phyloP scores from a whole-genome alignment of 2,113 vertebrate species.

The Todiramphus saurophagus region DNA sequence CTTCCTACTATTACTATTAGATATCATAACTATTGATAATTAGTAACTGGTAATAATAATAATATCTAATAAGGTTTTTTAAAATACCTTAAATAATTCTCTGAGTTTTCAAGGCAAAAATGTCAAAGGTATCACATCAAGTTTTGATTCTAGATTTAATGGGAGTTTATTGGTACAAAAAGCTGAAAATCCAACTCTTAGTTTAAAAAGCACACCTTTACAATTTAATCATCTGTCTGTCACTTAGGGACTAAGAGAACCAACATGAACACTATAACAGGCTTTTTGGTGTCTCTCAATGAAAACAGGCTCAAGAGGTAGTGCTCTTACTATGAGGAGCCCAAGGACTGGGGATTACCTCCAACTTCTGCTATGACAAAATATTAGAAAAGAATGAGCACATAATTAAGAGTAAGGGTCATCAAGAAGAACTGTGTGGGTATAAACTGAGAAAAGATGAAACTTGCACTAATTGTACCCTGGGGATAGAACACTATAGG shows the following conservation, averaged over 20 bases:
- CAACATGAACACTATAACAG: fast-evolving
- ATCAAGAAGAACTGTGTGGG: conserved; percentile 6
- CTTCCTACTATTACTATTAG: not conserved
- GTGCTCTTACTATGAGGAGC: not conserved
- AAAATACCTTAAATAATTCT: not conserved
- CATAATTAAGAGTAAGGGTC: not conserved
- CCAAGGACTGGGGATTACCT: not conserved
- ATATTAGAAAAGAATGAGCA: not conserved
- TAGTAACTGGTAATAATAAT: not conserved
- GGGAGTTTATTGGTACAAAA: not conserved
- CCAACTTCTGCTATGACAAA: not conserved
- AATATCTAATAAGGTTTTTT: not conserved
- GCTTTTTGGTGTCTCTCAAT: not conserved
- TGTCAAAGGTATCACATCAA: not conserved
- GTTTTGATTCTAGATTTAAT: not conserved
- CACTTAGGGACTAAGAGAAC: not conserved
- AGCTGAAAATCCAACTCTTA: not conserved
- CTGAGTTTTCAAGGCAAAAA: not conserved
- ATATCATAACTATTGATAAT: not conserved
- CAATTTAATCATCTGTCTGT: not conserved
- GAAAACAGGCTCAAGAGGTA: not conserved
- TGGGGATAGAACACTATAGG: conserved; percentile 11
- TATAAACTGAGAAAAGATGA: conserved; percentile 6
- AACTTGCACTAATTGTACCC: conserved; percentile 44
- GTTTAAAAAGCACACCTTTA: conserved; percentile 1